Base-by-base conservation (phyloP, 2,888 invertebrate genomes). In the Steromphala cineraria region DNA sequence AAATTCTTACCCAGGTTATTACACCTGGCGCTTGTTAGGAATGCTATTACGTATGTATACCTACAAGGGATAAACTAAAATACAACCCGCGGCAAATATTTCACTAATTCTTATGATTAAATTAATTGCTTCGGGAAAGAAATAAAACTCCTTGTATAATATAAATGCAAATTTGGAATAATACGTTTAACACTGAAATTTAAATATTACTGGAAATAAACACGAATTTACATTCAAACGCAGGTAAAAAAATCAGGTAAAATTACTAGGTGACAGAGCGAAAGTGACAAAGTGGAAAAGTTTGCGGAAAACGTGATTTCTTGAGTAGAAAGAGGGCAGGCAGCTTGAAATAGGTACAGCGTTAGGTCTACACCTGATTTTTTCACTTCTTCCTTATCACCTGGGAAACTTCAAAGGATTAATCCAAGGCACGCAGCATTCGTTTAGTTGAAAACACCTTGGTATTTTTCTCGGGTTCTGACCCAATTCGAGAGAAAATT, bases 381-480 rank as follows among this genome's bases (percentile, higher is more conserved):
- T 71, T 40, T 36, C 40, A 19, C 19, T 36, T 36, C 40, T 71
- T 71, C 71, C 71, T 62, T 62, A 36, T 31, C 28, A 7, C 40
- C 71, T 71, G 19, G 71, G 71, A 17, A n/a, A 71, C 71, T 31
- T 71, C 71, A 71, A 71, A 71, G 71, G 71, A 36, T 71, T 71
- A 36, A 31, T 71, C 62, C 71, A 36, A 36, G 2, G 71, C 71
- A 71, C 71, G 71, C 71, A 19, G 71, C 36, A 10, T 36, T 71
- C 71, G 40, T 19, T 19, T 36, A 71, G 71, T 71, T 71, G 71
- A 71, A 71, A 71, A 71, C 71, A 71, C 28, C 71, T 71, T 40
- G 31, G 31, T 36, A 36, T 40, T 17, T 46, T 4, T 46, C 46
- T 46, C 46, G 46, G 8, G 8, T 36, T 71, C 62, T 71, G 71